Conservation (phyloP, 2,113 vertebrate species). For the Chamaetylas fuelleborni region DNA sequence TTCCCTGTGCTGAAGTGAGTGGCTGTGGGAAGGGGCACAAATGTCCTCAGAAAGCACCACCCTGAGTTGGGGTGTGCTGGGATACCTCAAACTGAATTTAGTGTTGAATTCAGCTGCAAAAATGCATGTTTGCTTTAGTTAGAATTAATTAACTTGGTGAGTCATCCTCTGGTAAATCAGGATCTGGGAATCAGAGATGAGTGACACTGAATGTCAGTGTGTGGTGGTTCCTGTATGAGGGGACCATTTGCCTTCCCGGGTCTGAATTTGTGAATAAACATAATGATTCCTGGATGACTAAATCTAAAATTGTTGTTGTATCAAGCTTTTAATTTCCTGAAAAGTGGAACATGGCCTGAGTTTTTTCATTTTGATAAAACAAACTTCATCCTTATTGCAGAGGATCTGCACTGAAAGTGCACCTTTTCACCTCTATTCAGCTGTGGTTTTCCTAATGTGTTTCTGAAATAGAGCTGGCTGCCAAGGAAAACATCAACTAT, state of each 20-base stretch:
- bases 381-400: not conserved
- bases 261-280: not conserved
- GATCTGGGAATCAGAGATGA: not conserved
- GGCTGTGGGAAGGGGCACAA: not conserved
- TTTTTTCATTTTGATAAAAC: not conserved
- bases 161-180: not conserved
- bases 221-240: fast-evolving
- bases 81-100: not conserved
- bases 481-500: slow-evolving; percentile 40
- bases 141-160: not conserved
- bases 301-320: not conserved
- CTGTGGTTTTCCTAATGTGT: slow-evolving; percentile 37
- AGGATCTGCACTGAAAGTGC: not conserved
- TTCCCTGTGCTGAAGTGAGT: fast-evolving
- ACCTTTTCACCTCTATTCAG: not conserved
- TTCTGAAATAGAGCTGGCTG: slow-evolving; percentile 11
- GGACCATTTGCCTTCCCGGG: not conserved
- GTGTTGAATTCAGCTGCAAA: not conserved
- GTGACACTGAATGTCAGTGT: fast-evolving
- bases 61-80: not conserved
- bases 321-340: not conserved
- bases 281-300: not conserved
- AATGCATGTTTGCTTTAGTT: not conserved
- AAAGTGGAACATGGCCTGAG: not conserved
- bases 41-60: fast-evolving